Evolutionary conservation across 2,797 vertebrate species (phyloP).

Genomic region (Sternotherus odoratus): DNA sequence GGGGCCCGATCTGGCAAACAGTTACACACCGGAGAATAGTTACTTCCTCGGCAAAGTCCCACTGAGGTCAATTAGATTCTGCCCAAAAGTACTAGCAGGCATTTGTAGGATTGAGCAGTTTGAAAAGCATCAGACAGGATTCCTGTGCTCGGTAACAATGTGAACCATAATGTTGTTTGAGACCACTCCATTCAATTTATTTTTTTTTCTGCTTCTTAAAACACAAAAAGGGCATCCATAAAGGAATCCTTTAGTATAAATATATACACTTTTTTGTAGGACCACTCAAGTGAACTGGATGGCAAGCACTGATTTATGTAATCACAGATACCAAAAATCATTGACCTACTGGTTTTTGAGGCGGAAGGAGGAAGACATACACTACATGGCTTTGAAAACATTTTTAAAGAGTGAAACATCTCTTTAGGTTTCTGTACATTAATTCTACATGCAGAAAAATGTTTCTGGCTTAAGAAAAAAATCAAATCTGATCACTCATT

Average conservation of each 20-base stretch:
- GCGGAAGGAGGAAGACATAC: neutral
- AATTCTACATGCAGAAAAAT: neutral
- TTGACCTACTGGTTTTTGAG: neutral
- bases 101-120: neutral
- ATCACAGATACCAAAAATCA: conserved; percentile 20
- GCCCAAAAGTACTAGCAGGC: neutral
- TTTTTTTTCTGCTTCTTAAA: neutral
- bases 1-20: neutral
- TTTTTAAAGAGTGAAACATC: neutral
- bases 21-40: neutral
- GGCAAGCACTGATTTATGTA: neutral
- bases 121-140: neutral
- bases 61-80: neutral
- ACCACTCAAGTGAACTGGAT: neutral
- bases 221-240: neutral
- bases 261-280: neutral
- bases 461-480: neutral
- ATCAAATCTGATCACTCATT: neutral
- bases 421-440: neutral
- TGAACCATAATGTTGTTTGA: neutral
- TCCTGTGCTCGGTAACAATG: neutral
- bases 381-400: neutral
- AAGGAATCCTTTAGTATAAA: neutral
- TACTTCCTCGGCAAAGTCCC: neutral
- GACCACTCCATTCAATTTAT: neutral